Evolutionary conservation across 2,797 vertebrate genomes (phyloP).

Genomic region (Chelon auratus): DNA sequence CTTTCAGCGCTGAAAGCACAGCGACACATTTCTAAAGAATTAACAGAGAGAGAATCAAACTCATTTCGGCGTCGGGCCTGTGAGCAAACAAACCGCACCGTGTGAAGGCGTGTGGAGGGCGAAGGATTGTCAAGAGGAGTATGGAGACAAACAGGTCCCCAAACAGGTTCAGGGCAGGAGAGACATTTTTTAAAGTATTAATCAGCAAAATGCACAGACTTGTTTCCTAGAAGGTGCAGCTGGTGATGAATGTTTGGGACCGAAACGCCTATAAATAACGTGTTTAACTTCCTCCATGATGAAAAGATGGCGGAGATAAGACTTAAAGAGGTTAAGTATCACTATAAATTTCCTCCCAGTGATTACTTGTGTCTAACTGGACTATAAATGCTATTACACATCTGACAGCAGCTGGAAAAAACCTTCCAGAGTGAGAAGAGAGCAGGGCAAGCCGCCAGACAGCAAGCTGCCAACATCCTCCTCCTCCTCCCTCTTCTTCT

Average conservation of each 20-base stretch:
- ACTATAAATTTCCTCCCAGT: constrained; percentile 5
- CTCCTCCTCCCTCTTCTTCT: background rate
- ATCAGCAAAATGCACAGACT: too few species aligned
- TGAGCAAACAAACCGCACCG: background rate
- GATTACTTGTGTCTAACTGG: constrained; percentile 24
- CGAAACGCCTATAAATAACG: too few species aligned
- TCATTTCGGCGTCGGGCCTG: too few species aligned
- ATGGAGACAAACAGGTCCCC: background rate
- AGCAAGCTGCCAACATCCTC: constrained; percentile 46
- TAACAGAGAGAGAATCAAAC: background rate
- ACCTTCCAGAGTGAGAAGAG: constrained; percentile 29
- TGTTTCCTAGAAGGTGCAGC: too few species aligned
- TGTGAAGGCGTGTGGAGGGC: background rate
- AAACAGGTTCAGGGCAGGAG: too few species aligned
- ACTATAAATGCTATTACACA: constrained; percentile 24
- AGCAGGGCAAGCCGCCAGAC: constrained; percentile 47
- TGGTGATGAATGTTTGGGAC: too few species aligned
- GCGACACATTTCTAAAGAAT: background rate
- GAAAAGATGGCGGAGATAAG: too few species aligned
- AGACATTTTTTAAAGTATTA: too few species aligned
- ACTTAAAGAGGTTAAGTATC: too few species aligned
- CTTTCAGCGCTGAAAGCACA: background rate
- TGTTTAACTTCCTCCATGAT: too few species aligned
- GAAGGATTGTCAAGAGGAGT: background rate
- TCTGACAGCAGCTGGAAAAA: constrained; percentile 48